These are phyloP conservation scores for Diogma glabrata DNA, from an alignment of 2,888 invertebrate species.

Conservation along the genomic window DNA sequence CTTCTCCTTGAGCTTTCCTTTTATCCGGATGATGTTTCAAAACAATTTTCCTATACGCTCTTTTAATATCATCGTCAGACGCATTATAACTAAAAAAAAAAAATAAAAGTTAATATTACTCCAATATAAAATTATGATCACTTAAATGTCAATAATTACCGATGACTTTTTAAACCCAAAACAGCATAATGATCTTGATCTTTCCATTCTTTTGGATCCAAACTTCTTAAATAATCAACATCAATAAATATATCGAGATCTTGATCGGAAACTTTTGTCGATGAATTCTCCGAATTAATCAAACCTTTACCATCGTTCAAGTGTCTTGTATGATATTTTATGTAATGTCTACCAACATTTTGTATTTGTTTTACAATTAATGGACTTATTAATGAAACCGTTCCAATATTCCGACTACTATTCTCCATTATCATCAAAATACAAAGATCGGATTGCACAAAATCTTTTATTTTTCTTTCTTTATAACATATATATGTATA, in stretches of 20 bases:
- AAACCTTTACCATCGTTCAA: constrained; percentile 40
- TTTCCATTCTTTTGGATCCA: constrained; percentile 96
- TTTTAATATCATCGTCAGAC: no score
- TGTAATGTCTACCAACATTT: constrained; percentile 41
- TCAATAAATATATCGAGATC: constrained; percentile 54
- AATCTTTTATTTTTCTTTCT: no score
- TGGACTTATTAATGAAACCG: constrained; percentile 31
- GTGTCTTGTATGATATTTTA: constrained; percentile 40
- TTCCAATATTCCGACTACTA: constrained; percentile 30
- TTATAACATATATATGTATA: no score
- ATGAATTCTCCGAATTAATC: constrained; percentile 25
- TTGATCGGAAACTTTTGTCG: constrained; percentile 29
- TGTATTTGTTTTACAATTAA: constrained; percentile 38
- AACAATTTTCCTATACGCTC: no score
- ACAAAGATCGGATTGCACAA: no score
- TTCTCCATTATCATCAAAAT: constrained; percentile 30
- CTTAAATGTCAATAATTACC: no score
- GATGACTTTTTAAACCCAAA: constrained; percentile 77
- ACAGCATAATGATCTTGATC: constrained; percentile 96
- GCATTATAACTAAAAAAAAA: no score
- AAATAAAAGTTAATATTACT: no score
- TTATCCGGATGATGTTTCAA: no score
- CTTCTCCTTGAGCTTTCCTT: no score
- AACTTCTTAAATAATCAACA: constrained; percentile 67
- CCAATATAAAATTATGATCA: no score